A percentile compares a stretch with the other conserved stretches of the same genome.
Conservation (phyloP, 2,113 vertebrate species). For the Chionis minor region DNA sequence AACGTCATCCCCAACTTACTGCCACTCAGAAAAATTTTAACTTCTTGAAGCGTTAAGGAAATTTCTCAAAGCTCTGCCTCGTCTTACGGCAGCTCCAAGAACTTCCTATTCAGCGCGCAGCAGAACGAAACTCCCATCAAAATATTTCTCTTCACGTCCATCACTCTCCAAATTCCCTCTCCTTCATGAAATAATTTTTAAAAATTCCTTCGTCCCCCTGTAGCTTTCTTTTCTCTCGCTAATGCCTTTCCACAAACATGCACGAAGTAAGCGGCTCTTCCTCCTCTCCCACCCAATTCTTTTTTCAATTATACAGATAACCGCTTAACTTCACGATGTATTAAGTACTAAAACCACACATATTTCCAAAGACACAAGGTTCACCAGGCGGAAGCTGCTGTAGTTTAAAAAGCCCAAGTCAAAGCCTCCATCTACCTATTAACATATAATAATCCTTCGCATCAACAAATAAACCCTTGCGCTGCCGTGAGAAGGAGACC, state of each 20-base stretch:
- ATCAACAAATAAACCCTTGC: background rate
- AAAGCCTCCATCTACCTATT: background rate
- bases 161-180: background rate
- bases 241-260: background rate
- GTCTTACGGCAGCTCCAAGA: background rate
- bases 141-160: background rate
- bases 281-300: background rate
- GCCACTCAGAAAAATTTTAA: background rate
- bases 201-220: background rate
- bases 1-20: background rate
- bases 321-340: background rate
- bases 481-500: background rate
- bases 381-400: background rate
- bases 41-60: background rate
- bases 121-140: background rate
- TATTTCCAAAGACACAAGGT: background rate
- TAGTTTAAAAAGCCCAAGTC: background rate
- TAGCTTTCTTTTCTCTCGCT: background rate
- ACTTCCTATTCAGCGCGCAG: background rate
- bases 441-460: background rate
- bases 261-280: background rate
- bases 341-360: background rate
- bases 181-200: background rate
- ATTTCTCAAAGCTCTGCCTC: background rate
- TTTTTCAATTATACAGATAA: background rate